Percentiles rank a stretch among this genome's conserved stretches.
Conservation (phyloP, 1,140 invertebrate genomes). For the Tyrophagus putrescentiae region DNA sequence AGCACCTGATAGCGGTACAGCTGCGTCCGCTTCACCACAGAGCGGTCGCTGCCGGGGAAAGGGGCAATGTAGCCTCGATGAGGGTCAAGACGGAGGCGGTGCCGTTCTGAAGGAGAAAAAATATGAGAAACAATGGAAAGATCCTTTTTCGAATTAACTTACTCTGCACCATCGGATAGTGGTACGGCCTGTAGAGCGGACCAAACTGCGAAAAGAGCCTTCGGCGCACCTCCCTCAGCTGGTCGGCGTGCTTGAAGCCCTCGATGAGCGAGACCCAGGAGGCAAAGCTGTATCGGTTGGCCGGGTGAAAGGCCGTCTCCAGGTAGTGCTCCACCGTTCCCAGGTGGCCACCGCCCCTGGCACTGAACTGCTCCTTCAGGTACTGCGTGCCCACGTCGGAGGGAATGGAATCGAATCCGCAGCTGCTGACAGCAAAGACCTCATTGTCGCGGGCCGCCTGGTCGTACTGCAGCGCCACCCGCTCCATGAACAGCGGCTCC, state of each 20-base stretch:
- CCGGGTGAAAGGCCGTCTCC: neutral
- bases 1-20: conserved; percentile 50
- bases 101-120: too few relatives aligned
- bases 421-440: conserved; percentile 67
- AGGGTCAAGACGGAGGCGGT: too few relatives aligned
- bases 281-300: conserved; percentile 32
- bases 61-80: conserved; percentile 53
- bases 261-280: conserved; percentile 68
- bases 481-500: conserved; percentile 69
- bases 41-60: conserved; percentile 63
- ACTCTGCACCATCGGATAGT: too few relatives aligned
- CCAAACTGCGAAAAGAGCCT: conserved; percentile 7
- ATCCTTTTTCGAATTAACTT: too few relatives aligned
- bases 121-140: too few relatives aligned
- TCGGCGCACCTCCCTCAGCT: conserved; percentile 36
- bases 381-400: conserved; percentile 52
- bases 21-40: conserved; percentile 59
- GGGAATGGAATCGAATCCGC: conserved; percentile 56
- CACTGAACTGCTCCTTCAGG: conserved; percentile 16
- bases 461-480: conserved; percentile 63
- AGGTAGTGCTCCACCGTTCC: conserved; percentile 20
- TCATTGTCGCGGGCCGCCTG: conserved; percentile 55
- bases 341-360: too few relatives aligned
- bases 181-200: too few relatives aligned
- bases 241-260: conserved; percentile 46